Base-by-base conservation (phyloP, 2,113 vertebrate genomes). In the Oreocharis arfaki region DNA sequence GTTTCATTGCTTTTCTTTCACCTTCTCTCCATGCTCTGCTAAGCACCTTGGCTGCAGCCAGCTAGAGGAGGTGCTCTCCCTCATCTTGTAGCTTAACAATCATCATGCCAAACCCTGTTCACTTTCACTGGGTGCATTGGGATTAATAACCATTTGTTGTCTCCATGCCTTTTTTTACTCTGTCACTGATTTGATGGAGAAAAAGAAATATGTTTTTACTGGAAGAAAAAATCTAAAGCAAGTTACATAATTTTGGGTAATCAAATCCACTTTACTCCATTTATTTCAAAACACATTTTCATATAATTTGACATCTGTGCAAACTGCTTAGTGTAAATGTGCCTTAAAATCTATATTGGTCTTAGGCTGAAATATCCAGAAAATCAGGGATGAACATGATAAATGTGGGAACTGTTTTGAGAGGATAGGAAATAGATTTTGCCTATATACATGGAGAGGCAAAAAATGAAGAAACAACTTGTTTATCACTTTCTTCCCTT, bases 1-100 rank as follows among this genome's bases (percentile, higher is more conserved):
- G 76, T 92, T 94, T 87, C 88, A 60, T 46, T 84, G 79, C 33
- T 84, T 60, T 91, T 52, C 44, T 74, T 81, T 90, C 56, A 75
- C n/a, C 20, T 37, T 70, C 30, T 74, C 37, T 84, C 73, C 44
- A 32, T 24, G 83, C 57, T 92, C 88, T 78, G 73, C 37, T 68
- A 93, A 94, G 73, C 60, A 76, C 18, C 65, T 73, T 33, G 65
- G 32, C 73, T 78, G 37, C 32, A 74, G 61, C 9, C 24, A 84
- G 64, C 27, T 55, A 67, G 35, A 93, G 33, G 23, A 90, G 71
- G 56, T 42, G 9, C 18, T 86, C 46, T 91, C 42, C 32, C 16
- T 32, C 24, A 3, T 74, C 73, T 59, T 74, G 30, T 56, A 53
- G 64, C 18, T 90, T 67, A 86, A 80, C 32, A 87, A 49, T 35